Conservation (phyloP, 2,113 vertebrate genomes). For the Tragulus kanchil region DNA sequence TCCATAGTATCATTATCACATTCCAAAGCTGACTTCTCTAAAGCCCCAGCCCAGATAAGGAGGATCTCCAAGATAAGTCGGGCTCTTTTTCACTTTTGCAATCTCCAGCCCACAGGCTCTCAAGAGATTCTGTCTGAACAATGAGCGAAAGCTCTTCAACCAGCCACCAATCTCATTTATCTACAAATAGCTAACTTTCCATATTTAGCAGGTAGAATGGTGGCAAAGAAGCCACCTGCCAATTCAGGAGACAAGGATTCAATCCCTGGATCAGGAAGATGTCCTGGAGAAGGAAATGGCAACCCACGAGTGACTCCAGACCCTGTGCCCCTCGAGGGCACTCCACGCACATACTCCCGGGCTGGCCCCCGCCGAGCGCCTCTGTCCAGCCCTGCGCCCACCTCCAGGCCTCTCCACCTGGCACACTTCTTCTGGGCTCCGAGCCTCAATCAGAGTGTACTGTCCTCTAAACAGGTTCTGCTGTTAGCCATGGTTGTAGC, state of each 20-base stretch:
- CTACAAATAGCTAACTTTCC: not conserved
- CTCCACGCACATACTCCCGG: fast-evolving
- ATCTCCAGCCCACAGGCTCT: not conserved
- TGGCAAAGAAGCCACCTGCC: not conserved
- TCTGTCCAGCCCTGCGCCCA: not conserved
- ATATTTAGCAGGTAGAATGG: not conserved
- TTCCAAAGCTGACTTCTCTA: slow-evolving; percentile 24
- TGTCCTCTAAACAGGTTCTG: not conserved
- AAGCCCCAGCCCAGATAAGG: slow-evolving; percentile 1
- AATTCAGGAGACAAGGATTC: not conserved
- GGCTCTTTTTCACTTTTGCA: not conserved
- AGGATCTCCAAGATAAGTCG: not conserved
- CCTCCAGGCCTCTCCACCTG: not conserved
- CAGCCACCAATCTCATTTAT: not conserved
- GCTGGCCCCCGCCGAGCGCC: not conserved
- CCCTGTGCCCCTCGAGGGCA: not conserved
- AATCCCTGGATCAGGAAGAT: not conserved
- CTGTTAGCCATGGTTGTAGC: not conserved
- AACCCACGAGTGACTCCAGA: not conserved
- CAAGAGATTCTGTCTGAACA: not conserved
- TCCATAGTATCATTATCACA: slow-evolving; percentile 1
- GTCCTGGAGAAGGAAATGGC: not conserved
- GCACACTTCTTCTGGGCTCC: not conserved
- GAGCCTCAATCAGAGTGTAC: not conserved
- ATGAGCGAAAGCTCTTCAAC: not conserved